A percentile compares a stretch with the other conserved stretches of the same genome.
Evolutionary conservation across 2,797 vertebrate genomes (phyloP).

Genomic region (Microctenopoma steveboyesi): DNA sequence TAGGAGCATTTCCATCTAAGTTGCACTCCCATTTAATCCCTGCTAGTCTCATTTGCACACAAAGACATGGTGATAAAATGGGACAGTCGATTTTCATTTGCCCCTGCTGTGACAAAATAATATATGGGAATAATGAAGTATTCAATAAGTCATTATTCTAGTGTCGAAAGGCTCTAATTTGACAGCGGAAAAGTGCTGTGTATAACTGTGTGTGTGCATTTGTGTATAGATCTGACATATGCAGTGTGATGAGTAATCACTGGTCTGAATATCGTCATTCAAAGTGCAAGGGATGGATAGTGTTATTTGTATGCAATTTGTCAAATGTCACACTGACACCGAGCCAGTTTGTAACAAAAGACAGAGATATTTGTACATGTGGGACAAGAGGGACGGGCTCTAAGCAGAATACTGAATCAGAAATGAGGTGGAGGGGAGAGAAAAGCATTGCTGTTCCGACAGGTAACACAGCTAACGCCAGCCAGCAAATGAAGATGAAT

Average conservation of each 20-base stretch:
- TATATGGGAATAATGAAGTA: constrained; percentile 58
- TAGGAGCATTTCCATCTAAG: constrained; percentile 31
- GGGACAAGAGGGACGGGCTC: constrained; percentile 41
- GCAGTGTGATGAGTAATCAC: constrained; percentile 46
- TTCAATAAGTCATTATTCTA: constrained; percentile 73
- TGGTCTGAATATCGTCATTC: constrained; percentile 52
- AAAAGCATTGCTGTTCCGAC: constrained; percentile 63
- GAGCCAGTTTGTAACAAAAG: constrained; percentile 60
- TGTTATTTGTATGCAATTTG: constrained; percentile 61
- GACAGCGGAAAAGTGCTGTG: constrained; percentile 18
- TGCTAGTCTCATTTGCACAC: constrained; percentile 40
- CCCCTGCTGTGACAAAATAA: constrained; percentile 64
- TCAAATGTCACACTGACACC: constrained; percentile 68
- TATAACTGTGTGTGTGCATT: neutral
- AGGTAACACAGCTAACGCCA: constrained; percentile 58
- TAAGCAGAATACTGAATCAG: constrained; percentile 59
- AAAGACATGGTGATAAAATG: constrained; percentile 53
- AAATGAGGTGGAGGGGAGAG: constrained; percentile 37
- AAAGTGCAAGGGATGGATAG: constrained; percentile 35
- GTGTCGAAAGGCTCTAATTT: constrained; percentile 36
- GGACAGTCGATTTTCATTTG: constrained; percentile 74
- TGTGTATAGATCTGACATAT: constrained; percentile 32
- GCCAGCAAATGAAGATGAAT: constrained; percentile 80
- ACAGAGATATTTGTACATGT: constrained; percentile 54
- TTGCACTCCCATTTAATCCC: constrained; percentile 22